Evolutionary conservation across 1,140 invertebrate species (phyloP), one percentile per base, ranked within the genome.

Genomic region (Drosophila ambigua): DNA sequence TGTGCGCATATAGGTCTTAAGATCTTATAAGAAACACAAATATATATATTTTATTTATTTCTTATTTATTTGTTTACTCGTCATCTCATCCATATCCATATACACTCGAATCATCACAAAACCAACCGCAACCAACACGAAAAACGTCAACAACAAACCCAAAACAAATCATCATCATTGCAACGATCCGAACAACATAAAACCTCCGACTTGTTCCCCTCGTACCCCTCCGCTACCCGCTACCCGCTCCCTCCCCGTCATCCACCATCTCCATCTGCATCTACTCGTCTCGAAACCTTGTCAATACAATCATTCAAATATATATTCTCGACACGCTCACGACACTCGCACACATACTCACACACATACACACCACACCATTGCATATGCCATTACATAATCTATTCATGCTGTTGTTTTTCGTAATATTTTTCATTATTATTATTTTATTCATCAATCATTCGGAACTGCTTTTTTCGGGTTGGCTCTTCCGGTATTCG

Each of bases 391-490:
- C 61, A 85, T 85, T 85, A 81, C 81, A 87, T 81, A 87, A 84
- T 80, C 53, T 46, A 53, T 63, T 67, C 43, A 59, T 73, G 68
- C 74, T 69, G 44, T 67, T 69, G 39, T 72, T 87, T 64, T 85
- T 77, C 20, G 49, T 72, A 79, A 69, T 61, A 67, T 67, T 58
- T 69, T 59, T 63, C 65, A 63, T 77, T 64, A 48, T 59, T 55
- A 55, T 84, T 67, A 58, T 84, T 72, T 76, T 65, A 67, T 73
- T 87, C 81, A 87, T 85, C 69, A 85, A 87, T 85, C 82, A 87
- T 75, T 80, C 67, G 64, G 82, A 77, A 81, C 82, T 71, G 66
- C 64, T 59, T 84, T 74, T 52, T 23, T 63, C 58, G 43, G 50
- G 67, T 79, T 74, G 46, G 69, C 69, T 51, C 72, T 79, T 85